Evolutionary conservation across 2,113 vertebrate species (phyloP).

Genomic region (Paratilapia polleni): DNA sequence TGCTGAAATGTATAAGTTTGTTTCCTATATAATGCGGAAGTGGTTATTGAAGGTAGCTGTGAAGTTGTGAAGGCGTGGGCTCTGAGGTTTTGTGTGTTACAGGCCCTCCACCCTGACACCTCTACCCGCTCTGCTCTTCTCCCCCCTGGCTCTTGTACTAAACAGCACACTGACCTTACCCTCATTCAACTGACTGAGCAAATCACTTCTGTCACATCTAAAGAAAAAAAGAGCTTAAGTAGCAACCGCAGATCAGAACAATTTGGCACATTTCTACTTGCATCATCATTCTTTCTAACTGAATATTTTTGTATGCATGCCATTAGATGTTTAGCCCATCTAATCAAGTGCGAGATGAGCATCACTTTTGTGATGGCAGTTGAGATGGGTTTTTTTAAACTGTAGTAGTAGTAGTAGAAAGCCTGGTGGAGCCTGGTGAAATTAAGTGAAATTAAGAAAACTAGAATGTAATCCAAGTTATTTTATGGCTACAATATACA

Average conservation of each 20-base stretch:
- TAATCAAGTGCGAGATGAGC: neutral
- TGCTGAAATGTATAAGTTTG: neutral
- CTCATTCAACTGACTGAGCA: conserved; percentile 2
- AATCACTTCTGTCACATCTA: conserved; percentile 31
- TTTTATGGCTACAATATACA: neutral
- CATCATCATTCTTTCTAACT: conserved; percentile 4
- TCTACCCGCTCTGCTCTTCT: conserved; percentile 45
- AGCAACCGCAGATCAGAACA: neutral
- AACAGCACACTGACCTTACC: conserved; percentile 1
- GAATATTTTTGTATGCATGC: neutral
- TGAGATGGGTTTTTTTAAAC: neutral
- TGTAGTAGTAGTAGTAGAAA: neutral
- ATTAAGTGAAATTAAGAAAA: neutral
- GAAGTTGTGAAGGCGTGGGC: conserved; percentile 37
- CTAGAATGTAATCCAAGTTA: neutral
- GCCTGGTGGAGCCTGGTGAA: neutral
- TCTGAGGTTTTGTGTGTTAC: conserved; percentile 40
- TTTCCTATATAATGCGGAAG: conserved; percentile 1
- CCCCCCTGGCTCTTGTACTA: neutral
- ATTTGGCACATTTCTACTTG: neutral
- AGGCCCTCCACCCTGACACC: conserved; percentile 62
- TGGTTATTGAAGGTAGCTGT: conserved; percentile 30
- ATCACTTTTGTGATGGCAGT: neutral
- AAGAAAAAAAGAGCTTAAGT: neutral
- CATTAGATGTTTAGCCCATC: neutral